phyloP scores from a whole-genome alignment of 1,140 invertebrate species.

The Procambarus virginalis region DNA sequence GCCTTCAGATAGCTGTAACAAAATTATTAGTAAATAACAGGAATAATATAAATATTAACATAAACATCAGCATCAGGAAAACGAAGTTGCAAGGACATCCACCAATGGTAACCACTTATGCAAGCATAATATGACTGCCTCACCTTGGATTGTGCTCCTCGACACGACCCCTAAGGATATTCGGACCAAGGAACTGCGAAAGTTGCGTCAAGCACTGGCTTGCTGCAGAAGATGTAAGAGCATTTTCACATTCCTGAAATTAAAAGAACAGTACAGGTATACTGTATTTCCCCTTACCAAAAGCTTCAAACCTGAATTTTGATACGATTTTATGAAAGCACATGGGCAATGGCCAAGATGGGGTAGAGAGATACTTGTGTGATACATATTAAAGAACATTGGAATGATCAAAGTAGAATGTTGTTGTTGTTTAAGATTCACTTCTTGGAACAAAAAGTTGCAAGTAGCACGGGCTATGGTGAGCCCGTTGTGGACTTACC shows the following conservation, averaged over 20 bases:
- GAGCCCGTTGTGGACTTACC: too few species aligned
- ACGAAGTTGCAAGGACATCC: neutral
- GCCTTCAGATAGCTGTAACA: slow-evolving; percentile 72
- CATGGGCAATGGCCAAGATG: too few species aligned
- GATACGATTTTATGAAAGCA: too few species aligned
- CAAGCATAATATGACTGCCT: neutral
- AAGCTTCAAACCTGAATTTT: too few species aligned
- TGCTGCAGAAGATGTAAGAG: slow-evolving; percentile 76
- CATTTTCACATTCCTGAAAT: slow-evolving; percentile 77
- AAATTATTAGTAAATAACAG: neutral
- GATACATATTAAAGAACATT: too few species aligned
- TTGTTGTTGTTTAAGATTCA: too few species aligned
- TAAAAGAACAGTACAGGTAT: too few species aligned
- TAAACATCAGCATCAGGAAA: neutral
- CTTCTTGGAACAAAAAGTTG: too few species aligned
- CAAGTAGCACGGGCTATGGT: too few species aligned
- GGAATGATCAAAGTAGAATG: too few species aligned
- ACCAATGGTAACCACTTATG: neutral
- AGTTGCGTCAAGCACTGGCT: slow-evolving; percentile 77
- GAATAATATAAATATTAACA: neutral
- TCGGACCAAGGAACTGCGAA: slow-evolving; percentile 76
- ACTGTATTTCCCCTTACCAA: too few species aligned
- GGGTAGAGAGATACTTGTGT: too few species aligned
- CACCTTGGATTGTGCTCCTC: slow-evolving; percentile 77
- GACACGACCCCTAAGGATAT: slow-evolving; percentile 77